Conservation (phyloP, 2,113 vertebrate species). For the Myrmecobius fasciatus region DNA sequence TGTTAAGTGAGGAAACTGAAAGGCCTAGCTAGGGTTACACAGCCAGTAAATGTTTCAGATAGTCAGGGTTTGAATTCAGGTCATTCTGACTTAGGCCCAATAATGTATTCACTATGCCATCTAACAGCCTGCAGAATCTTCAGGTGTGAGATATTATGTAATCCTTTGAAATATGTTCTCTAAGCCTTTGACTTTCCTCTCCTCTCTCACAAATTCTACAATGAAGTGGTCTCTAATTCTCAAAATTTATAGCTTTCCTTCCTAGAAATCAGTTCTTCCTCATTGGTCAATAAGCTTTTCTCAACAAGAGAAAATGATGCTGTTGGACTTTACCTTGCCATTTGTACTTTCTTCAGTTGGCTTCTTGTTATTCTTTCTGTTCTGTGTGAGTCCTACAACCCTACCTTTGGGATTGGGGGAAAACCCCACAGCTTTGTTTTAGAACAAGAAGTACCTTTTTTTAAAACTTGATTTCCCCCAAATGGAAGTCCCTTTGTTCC, state of each 20-base stretch:
- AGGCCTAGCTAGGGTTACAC: neutral
- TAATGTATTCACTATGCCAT: neutral
- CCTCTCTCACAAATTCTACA: neutral
- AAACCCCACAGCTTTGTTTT: neutral
- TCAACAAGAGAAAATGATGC: neutral
- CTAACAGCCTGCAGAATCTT: neutral
- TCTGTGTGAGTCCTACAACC: neutral
- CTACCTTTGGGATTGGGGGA: neutral
- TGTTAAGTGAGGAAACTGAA: neutral
- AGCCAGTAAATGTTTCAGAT: neutral
- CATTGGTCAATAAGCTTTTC: neutral
- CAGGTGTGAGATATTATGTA: neutral
- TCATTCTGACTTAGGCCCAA: neutral
- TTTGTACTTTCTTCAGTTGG: neutral
- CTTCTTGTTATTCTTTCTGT: neutral
- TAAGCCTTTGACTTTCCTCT: neutral
- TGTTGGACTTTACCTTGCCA: neutral
- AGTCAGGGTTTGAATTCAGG: neutral
- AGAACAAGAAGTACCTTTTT: neutral
- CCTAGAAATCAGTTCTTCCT: neutral
- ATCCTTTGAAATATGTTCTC: neutral
- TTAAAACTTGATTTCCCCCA: conserved; percentile 20
- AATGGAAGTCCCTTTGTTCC: neutral
- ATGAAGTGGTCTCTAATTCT: neutral
- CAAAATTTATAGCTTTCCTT: neutral